Evolutionary conservation across 64 coral and sea anemone genomes (phyloP), one percentile per base, ranked within the genome.

Genomic region (Montipora sp.): DNA sequence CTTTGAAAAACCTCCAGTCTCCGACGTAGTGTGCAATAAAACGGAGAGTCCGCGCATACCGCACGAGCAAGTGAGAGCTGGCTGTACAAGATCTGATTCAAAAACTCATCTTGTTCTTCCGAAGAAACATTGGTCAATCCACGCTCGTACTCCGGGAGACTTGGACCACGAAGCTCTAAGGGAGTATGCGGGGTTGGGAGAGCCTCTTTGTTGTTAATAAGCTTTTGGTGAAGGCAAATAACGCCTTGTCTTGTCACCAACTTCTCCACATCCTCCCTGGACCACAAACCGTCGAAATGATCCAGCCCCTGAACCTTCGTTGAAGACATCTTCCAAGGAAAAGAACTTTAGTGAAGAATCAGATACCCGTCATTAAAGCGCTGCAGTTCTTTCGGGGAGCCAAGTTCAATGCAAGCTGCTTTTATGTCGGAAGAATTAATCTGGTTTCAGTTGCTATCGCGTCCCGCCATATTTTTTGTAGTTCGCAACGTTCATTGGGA

Each of bases 221-320:
- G 95, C 89, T 94, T 96, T 81, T 94, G 88, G 36, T 93, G 93
- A 89, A 96, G 75, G 47, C 66, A 84, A 61, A 96, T 75, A 81
- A 96, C 95, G 70, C 95, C 95, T 77, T 96, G 88, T 69, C 95
- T 77, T 59, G 95, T 94, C 11, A 88, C 88, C 72, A 96, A 71
- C 13, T 81, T 83, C 86, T 90, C 80, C 22, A 91, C 77, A 51
- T 96, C 88, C 63, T 96, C 95, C 77, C 70, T 96, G 18, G 86
- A 92, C 95, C 95, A 96, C 8, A 91, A 80, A 45, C 92, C 93
- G 82, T 96, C 92, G 65, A 96, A 96, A 87, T 96, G 95, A 78
- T 96, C 95, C 75, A 96, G 57, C 92, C 91, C 90, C 44, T 96
- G 93, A 50, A 96, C 46, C 70, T 94, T 93, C 15, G 14, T 16